Evolutionary conservation across 2,888 invertebrate species (phyloP).

Genomic region (Nipponacmea schrenckii): DNA sequence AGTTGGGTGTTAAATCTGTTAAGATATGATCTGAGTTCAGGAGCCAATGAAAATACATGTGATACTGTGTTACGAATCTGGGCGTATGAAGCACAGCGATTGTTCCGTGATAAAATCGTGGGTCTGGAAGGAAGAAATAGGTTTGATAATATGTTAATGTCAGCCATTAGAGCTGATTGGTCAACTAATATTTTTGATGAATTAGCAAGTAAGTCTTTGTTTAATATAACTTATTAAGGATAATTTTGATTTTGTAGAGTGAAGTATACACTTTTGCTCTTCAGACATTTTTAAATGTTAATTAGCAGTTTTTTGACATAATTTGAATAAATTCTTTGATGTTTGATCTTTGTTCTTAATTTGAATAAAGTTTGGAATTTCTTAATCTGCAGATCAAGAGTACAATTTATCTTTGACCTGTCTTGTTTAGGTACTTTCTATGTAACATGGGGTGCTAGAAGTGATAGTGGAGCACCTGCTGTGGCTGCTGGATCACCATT

Average conservation of each 20-base stretch:
- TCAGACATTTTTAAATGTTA: too few relatives aligned
- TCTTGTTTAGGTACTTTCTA: slow-evolving; percentile 52
- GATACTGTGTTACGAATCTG: slow-evolving; percentile 73
- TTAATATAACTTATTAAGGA: background rate
- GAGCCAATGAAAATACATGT: slow-evolving; percentile 55
- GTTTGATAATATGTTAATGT: slow-evolving; percentile 76
- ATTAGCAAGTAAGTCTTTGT: slow-evolving; percentile 48
- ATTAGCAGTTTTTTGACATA: background rate
- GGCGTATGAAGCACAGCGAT: slow-evolving; percentile 79
- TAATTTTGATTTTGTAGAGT: too few relatives aligned
- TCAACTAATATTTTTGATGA: slow-evolving; percentile 63
- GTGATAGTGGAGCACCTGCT: slow-evolving; percentile 58
- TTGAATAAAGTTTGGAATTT: too few relatives aligned
- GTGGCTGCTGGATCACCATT: slow-evolving; percentile 67
- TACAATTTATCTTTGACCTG: too few relatives aligned
- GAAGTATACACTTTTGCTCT: too few relatives aligned
- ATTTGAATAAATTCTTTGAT: background rate
- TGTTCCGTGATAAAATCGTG: slow-evolving; percentile 81
- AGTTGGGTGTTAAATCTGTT: slow-evolving; percentile 77
- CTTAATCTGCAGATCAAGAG: too few relatives aligned
- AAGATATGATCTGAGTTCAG: slow-evolving; percentile 72
- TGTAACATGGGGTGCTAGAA: slow-evolving; percentile 67
- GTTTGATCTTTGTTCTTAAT: background rate
- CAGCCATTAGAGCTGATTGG: slow-evolving; percentile 69
- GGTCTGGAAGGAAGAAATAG: slow-evolving; percentile 75